Base-by-base conservation (phyloP, 1,140 invertebrate genomes). In the Venturia canescens region DNA sequence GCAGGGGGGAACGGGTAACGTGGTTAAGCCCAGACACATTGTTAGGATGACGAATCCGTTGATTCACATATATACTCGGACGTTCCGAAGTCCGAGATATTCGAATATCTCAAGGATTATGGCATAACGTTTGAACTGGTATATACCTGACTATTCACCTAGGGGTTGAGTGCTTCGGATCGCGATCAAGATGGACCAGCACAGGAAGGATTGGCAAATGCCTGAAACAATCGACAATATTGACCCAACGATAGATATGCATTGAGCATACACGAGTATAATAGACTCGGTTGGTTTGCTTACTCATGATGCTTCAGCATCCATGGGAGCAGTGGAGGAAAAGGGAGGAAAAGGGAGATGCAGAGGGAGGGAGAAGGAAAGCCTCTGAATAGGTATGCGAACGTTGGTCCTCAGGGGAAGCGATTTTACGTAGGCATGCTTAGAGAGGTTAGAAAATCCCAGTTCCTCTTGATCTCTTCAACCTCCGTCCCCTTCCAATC, bases 221-320 rank as follows among this genome's bases (percentile, higher is more conserved):
- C 78, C 83, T 79, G 82, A 84, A 85, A 86, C 85, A 86, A 86
- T 86, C 79, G 85, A 80, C 83, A 86, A 86, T 86, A 86, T 44
- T 86, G 23, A 6, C n/a, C 21, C 18, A 21, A 53, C 5, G 6
- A 11, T 53, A 21, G 5, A 53, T 53, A 53, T 53, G n/a, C 50
- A 21, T 53, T n/a, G 16, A 63, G 23, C 21, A 26, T 2, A 63
- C 23, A 63, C 27, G 27, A 26, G 27, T 23, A 63, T 63, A 11
- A 63, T 63, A 63, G 18, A 23, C 21, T n/a, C 5, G 5, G 18
- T n/a, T 63, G 23, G 23, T 27, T 63, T 63, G 60, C 21, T 63
- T 3, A 23, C 23, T 13, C 23, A 63, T 63, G 60, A 63, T 63
- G 60, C 60, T 63, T 63, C 60, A 63, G 60, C 81, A 75, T 50